Base-by-base conservation (phyloP, 2,888 invertebrate species). In the Cremastinae sp. region DNA sequence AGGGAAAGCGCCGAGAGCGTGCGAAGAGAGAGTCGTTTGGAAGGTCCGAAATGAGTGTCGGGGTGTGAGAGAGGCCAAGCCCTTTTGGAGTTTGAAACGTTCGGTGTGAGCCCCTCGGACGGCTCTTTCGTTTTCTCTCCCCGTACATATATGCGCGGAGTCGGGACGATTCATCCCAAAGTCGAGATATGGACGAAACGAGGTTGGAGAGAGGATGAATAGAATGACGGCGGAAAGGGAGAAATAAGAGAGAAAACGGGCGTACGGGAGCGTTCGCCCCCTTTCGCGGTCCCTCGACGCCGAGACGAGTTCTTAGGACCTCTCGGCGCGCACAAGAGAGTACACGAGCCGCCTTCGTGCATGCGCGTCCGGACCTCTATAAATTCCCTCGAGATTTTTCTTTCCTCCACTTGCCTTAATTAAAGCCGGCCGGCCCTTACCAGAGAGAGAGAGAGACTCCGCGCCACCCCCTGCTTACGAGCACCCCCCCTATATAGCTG, bases 351-450 rank as follows among this genome's bases (percentile, higher is more conserved):
- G 28, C 2, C 28, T 28, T 5, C 5, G 2, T 28, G 28, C 5
- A 28, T n/a, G n/a, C n/a, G n/a, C n/a, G 58, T 65, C 65, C 62
- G 81, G 84, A 88, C 88, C 88, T 88, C 87, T 87, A 88, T 88
- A 88, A 88, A 88, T 88, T 88, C 88, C 86, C 88, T 83, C 82
- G 85, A 84, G 87, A 88, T 88, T 88, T 88, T 88, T 88, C 88
- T 88, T 88, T 87, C 84, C 88, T 88, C 84, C 85, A 87, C 88
- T 88, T 86, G 87, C 88, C 87, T 88, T 88, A 88, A 88, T 88
- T 88, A 88, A 88, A 88, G 86, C 86, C 85, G 83, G 84, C 85
- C 86, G 83, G 84, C 85, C 86, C 85, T 82, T 82, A 79, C 82
- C 74, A 43, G n/a, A n/a, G n/a, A n/a, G n/a, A n/a, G n/a, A n/a